phyloP scores from a whole-genome alignment of 1,140 invertebrate genomes.

The Brachionus koreanus region DNA sequence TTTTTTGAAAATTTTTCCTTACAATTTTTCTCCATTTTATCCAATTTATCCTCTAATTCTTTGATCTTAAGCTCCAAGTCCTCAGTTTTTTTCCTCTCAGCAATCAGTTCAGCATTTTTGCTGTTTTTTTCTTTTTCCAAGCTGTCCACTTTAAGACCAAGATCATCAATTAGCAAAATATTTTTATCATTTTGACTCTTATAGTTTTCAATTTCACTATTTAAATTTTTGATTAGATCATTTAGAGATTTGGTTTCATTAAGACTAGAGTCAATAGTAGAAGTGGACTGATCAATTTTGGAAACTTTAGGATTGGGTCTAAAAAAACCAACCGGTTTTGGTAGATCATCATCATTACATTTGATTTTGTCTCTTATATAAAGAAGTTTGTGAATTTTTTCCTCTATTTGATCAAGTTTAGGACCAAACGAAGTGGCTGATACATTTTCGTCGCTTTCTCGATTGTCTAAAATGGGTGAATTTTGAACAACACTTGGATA shows the following conservation, averaged over 20 bases:
- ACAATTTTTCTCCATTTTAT: neutral
- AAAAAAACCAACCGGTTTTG: neutral
- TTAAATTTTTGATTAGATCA: constrained; percentile 14
- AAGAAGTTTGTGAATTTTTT: constrained; percentile 28
- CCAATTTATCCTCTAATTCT: neutral
- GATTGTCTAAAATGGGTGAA: neutral
- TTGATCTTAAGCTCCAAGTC: neutral
- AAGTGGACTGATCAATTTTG: constrained; percentile 2
- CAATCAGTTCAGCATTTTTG: neutral
- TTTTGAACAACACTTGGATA: neutral
- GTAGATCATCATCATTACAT: neutral
- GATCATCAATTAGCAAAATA: neutral
- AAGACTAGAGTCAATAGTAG: neutral
- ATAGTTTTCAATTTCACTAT: neutral
- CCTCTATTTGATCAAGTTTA: constrained; percentile 23
- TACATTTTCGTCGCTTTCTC: neutral
- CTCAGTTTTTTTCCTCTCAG: neutral
- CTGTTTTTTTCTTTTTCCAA: neutral
- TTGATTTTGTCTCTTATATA: constrained; percentile 39
- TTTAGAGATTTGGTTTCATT: neutral
- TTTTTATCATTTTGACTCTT: neutral
- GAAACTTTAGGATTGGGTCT: neutral
- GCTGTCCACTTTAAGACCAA: neutral
- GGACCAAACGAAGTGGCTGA: neutral
- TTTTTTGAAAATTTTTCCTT: neutral